A percentile compares a stretch with the other conserved stretches of the same genome.
These are phyloP conservation scores for Notamacropus eugenii DNA, from an alignment of 2,797 vertebrate species.

Conservation along the genomic window DNA sequence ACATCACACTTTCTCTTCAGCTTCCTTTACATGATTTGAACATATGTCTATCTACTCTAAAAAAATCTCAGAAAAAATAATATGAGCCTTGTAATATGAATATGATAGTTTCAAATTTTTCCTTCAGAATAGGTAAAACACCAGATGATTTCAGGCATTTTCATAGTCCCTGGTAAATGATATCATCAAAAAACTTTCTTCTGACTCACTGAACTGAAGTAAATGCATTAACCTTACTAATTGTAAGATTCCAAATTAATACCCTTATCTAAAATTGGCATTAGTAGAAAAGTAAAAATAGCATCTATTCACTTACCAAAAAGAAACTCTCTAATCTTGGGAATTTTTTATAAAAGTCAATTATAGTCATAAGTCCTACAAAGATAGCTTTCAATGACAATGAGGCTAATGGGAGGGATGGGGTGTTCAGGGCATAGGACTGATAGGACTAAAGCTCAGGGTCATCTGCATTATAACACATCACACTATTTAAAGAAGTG, in stretches of 20 bases:
- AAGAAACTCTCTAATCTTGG: neutral
- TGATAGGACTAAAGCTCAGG: neutral
- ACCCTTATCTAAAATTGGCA: neutral
- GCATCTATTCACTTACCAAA: neutral
- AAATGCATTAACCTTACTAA: constrained; percentile 6
- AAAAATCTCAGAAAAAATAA: neutral
- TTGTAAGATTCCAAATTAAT: constrained; percentile 13
- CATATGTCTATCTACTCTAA: neutral
- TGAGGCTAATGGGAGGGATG: neutral
- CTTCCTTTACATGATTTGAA: neutral
- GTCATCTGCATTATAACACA: neutral
- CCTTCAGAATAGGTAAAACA: neutral
- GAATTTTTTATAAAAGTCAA: neutral
- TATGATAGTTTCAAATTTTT: neutral
- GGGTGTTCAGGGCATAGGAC: neutral
- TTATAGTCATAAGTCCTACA: neutral
- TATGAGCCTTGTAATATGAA: neutral
- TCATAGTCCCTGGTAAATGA: neutral
- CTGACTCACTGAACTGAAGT: neutral
- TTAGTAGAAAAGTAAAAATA: neutral
- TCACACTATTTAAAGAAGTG: neutral
- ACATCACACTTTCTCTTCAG: neutral
- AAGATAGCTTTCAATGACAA: neutral
- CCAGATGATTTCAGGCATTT: neutral
- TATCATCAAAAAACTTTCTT: neutral